Conservation (phyloP, 2,888 invertebrate species). For the Drosophila phalerata region DNA sequence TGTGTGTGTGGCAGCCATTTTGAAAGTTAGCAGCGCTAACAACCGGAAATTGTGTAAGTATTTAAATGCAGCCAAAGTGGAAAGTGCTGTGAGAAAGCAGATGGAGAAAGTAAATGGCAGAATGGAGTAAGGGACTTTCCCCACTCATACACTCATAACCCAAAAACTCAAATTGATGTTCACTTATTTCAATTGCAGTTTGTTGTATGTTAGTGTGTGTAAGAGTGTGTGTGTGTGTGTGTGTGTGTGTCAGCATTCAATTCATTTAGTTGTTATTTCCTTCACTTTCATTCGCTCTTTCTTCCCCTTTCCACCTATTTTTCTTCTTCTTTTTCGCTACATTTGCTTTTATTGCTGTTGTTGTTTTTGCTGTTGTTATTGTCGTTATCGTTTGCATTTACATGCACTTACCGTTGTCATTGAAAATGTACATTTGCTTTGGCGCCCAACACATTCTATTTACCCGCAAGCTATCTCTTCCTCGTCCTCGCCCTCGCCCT, state of each 20-base stretch:
- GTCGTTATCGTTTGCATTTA: constrained; percentile 64
- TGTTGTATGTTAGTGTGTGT: constrained; percentile 16
- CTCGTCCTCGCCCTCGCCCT: not conserved
- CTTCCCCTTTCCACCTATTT: not conserved
- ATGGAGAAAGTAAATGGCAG: not conserved
- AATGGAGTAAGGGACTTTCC: not conserved
- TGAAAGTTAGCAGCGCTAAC: constrained; percentile 71
- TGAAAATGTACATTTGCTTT: constrained; percentile 76
- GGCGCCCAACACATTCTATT: constrained; percentile 24
- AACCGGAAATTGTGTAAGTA: constrained; percentile 81
- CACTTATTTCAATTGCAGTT: constrained; percentile 72
- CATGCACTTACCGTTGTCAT: constrained; percentile 81
- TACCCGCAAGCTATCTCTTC: constrained; percentile 11
- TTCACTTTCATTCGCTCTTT: not conserved
- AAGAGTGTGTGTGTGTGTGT: constrained; percentile 14
- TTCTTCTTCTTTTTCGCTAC: constrained; percentile 6
- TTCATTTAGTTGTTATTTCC: constrained; percentile 35
- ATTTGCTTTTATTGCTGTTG: constrained; percentile 9
- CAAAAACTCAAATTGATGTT: constrained; percentile 74
- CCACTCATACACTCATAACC: constrained; percentile 41
- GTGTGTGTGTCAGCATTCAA: constrained; percentile 19
- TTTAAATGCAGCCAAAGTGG: constrained; percentile 74
- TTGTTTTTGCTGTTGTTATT: constrained; percentile 21
- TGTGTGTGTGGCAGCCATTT: constrained; percentile 68
- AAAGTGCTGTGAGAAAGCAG: constrained; percentile 44